A percentile compares a stretch with the other conserved stretches of the same genome.
These are phyloP conservation scores for Asteroscopus sphinx DNA, from an alignment of 2,888 invertebrate genomes.

Conservation along the genomic window DNA sequence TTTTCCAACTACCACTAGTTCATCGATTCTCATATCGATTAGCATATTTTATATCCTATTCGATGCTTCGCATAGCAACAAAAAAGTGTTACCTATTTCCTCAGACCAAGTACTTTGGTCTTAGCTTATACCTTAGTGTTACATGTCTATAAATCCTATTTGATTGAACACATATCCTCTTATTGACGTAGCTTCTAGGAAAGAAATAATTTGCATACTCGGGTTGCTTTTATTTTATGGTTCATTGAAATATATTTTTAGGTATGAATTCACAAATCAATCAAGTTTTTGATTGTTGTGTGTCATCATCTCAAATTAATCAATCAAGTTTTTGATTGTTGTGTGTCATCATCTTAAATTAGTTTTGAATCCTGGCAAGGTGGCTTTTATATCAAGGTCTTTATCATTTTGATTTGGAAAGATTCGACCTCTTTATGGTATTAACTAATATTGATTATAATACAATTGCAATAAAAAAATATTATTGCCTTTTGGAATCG, in stretches of 20 bases:
- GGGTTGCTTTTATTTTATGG: constrained; percentile 6
- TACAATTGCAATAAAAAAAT: constrained; percentile 15
- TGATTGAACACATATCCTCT: constrained; percentile 25
- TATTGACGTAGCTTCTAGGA: constrained; percentile 20
- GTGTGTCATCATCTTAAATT: constrained; percentile 16
- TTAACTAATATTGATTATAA: constrained; percentile 7
- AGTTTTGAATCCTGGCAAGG: constrained; percentile 6
- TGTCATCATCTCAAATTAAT: constrained; percentile 38
- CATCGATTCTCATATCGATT: constrained; percentile 27
- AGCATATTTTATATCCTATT: constrained; percentile 42
- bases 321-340: constrained; percentile 43
- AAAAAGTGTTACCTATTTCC: constrained; percentile 37
- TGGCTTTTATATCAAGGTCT: not conserved
- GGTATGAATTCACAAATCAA: constrained; percentile 35
- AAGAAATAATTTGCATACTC: constrained; percentile 33
- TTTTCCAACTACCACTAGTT: constrained; percentile 20
- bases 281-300: constrained; percentile 39
- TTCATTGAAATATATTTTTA: constrained; percentile 20
- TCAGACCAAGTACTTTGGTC: no score
- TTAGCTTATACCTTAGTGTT: constrained; percentile 24
- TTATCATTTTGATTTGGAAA: not conserved
- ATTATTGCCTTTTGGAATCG: constrained; percentile 21
- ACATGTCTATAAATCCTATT: constrained; percentile 11
- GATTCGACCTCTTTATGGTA: not conserved
- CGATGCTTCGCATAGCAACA: constrained; percentile 20